Conservation (phyloP, 2,888 invertebrate species). For the Cantharis flavilabris region DNA sequence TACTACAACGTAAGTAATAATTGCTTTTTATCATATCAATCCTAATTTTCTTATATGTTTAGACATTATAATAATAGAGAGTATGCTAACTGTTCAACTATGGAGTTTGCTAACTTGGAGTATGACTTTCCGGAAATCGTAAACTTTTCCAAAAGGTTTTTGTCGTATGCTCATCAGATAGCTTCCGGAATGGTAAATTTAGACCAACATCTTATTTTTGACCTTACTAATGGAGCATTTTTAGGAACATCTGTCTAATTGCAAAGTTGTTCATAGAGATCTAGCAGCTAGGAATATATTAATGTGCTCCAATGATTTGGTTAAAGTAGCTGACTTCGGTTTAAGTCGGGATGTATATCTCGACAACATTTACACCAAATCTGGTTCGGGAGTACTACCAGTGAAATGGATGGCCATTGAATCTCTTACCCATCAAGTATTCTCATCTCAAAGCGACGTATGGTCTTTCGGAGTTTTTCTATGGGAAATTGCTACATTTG, state of each 20-base stretch:
- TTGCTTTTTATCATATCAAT: neutral
- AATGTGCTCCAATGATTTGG: slow-evolving; percentile 74
- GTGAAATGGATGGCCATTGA: slow-evolving; percentile 91
- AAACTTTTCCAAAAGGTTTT: slow-evolving; percentile 64
- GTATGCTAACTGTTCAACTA: too few species aligned
- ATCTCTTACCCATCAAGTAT: slow-evolving; percentile 79
- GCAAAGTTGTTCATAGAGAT: slow-evolving; percentile 84
- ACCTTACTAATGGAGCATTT: slow-evolving; percentile 34
- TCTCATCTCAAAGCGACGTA: slow-evolving; percentile 88
- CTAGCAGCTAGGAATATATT: slow-evolving; percentile 85
- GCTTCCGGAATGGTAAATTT: slow-evolving; percentile 77
- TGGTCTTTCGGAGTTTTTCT: slow-evolving; percentile 89
- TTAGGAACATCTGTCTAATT: slow-evolving; percentile 77
- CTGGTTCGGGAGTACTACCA: slow-evolving; percentile 77
- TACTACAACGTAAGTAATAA: slow-evolving; percentile 14
- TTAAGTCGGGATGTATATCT: slow-evolving; percentile 84
- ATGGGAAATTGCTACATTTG: slow-evolving; percentile 86
- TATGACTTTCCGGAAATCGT: slow-evolving; percentile 62
- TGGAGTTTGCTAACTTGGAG: slow-evolving; percentile 58
- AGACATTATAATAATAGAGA: neutral
- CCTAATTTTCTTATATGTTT: neutral
- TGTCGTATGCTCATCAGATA: slow-evolving; percentile 83
- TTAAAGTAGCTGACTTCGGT: slow-evolving; percentile 90
- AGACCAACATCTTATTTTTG: slow-evolving; percentile 46
- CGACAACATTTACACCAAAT: slow-evolving; percentile 80